Evolutionary conservation across 2,113 vertebrate genomes (phyloP), one percentile per base, ranked within the genome.

Genomic region (Alces alces): DNA sequence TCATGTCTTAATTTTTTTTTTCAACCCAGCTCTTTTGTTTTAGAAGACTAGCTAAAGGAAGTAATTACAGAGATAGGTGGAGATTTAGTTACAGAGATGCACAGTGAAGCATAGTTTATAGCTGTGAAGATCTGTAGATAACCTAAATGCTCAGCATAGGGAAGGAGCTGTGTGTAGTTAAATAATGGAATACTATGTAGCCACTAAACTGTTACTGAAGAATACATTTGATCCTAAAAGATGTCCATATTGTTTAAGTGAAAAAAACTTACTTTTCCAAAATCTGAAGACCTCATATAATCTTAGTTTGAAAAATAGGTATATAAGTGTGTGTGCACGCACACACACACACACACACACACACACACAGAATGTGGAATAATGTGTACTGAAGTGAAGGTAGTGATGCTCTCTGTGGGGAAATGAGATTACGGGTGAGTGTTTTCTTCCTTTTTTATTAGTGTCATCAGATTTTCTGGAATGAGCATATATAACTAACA

Each of bases 281-380:
- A 92, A 80, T 45, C n/a, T 50, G 36, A 96, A 86, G 70, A 2
- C 19, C 2, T 30, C 60, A 28, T 25, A 50, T 16, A 61, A 47
- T 80, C 39, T 61, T 39, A 61, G n/a, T 73, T 87, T 95, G 52
- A 93, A 84, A 73, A 96, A 23, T 16, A 54, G 11, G 1, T 13
- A 3, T 78, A 5, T 76, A 13, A 57, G 27, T 8, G 2, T 13
- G 11, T 36, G 19, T 50, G 23, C 6, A 11, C 0, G 0, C 23
- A 16, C 5, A 12, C 33, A 25, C 36, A 10, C 25, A 30, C n/a
- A 1, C 52, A 25, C 1, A 6, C 15, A 30, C 19, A 45, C 12
- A 76, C 19, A 45, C 13, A 76, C 9, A 43, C 30, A 50, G 25
- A 91, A 50, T 50, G 84, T n/a, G 27, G 25, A 61, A 30, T 47